Conservation (phyloP, 64 coral and sea anemone species). For the Montipora sp. region DNA sequence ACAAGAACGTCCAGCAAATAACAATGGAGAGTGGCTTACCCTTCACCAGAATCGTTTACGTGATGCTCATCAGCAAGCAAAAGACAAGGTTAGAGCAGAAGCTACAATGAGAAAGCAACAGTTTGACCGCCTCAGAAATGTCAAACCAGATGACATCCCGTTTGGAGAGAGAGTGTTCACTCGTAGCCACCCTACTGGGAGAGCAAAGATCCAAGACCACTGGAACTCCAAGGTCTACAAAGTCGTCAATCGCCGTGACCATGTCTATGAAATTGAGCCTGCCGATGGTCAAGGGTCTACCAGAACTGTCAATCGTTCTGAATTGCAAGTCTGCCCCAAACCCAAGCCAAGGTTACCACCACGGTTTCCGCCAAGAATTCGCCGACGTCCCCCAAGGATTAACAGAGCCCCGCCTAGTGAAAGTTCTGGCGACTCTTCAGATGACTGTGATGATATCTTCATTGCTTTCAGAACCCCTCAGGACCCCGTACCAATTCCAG, state of each 20-base stretch:
- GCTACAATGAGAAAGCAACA: neutral
- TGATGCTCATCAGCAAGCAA: slow-evolving; percentile 19
- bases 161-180: slow-evolving; percentile 31
- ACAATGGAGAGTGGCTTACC: slow-evolving; percentile 17
- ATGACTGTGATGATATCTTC: too few species aligned
- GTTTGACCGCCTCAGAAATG: slow-evolving; percentile 7
- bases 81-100: neutral
- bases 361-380: too few species aligned
- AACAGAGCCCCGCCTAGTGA: too few species aligned
- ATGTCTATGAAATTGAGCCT: slow-evolving; percentile 66
- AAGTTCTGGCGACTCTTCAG: too few species aligned
- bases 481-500: too few species aligned
- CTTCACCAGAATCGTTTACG: slow-evolving; percentile 21
- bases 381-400: too few species aligned
- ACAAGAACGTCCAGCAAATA: neutral
- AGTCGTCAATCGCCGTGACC: slow-evolving; percentile 27
- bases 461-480: too few species aligned
- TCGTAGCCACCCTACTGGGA: neutral
- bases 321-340: slow-evolving; percentile 50
- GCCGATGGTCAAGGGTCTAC: slow-evolving; percentile 41
- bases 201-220: slow-evolving; percentile 65
- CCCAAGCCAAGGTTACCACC: too few species aligned
- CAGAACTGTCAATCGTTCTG: slow-evolving; percentile 42
- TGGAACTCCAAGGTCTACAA: slow-evolving; percentile 59
- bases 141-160: neutral